Base-by-base conservation (phyloP, 2,888 invertebrate genomes). In the Meliscaeva auricollis region DNA sequence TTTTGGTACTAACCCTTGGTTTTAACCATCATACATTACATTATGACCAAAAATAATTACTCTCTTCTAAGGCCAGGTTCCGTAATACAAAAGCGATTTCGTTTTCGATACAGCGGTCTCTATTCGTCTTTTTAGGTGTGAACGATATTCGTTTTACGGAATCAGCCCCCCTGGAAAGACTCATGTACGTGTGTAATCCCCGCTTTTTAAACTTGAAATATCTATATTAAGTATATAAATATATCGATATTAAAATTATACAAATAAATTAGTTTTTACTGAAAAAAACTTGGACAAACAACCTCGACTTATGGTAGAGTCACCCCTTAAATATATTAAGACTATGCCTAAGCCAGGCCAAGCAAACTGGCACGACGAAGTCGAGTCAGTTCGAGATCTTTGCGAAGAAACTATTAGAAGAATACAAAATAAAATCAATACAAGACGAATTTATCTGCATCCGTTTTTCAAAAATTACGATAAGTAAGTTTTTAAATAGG, bases 391-490 rank as follows among this genome's bases (percentile, higher is more conserved):
- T 64, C 92, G 94, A 17, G 94, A 94, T 87, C 87, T 93, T 26
- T 95, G 94, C 88, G 94, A 95, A 89, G 94, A 94, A 41, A 94
- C 94, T 17, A 91, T 96, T 79, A 91, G 93, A 88, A 94, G 94
- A 89, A 93, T 96, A 87, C 94, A 95, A 80, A 93, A 94, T 58
- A 94, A 94, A 83, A 94, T 95, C 77, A 91, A 92, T 56, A 94
- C 94, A 89, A 93, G 96, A 84, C 91, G 95, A 72, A 93, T 96
- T 56, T 93, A 94, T 87, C 90, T 96, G 81, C 94, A 95, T 85
- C 95, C 95, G 0, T 94, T 94, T 84, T 96, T 96, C 90, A 93
- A 94, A 58, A 95, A 95, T 88, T 95, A 94, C 88, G 96, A 96
- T 90, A 94, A 93, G 96, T 96, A 88, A 26, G 35, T 38, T 2